Conservation (phyloP, 2,113 vertebrate species). For the Sebastes schlegelii region DNA sequence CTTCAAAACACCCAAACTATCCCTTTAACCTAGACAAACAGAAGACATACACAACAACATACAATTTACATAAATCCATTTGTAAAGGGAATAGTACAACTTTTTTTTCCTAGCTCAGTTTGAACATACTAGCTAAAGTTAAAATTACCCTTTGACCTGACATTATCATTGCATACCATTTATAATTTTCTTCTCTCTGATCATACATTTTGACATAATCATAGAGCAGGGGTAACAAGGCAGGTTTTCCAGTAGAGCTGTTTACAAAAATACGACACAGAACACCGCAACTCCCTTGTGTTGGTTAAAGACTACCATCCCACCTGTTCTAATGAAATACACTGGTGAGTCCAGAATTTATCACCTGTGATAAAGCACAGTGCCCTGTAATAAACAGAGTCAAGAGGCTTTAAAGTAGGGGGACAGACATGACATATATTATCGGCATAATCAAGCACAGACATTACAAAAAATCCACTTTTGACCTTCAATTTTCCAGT, state of each 20-base stretch:
- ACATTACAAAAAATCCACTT: not conserved
- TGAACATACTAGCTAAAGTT: not conserved
- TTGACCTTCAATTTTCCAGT: not conserved
- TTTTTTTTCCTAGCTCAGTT: not conserved
- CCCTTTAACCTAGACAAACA: not conserved
- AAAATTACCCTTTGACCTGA: not conserved
- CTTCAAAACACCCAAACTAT: not conserved
- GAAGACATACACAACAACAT: not conserved
- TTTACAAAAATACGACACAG: not conserved
- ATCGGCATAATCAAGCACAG: not conserved
- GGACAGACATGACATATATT: not conserved
- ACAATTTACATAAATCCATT: not conserved
- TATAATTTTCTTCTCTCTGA: not conserved
- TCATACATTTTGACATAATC: not conserved
- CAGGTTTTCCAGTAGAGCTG: not conserved
- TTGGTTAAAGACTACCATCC: not conserved
- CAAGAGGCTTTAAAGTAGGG: not conserved
- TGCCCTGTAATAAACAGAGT: constrained; percentile 2
- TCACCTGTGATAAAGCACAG: not conserved
- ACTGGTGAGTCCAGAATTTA: not conserved
- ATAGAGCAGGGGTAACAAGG: not conserved
- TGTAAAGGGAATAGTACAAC: not conserved
- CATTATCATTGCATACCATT: not conserved
- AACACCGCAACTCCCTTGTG: not conserved
- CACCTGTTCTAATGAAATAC: not conserved